Base-by-base conservation (phyloP, 37 sponge, comb jelly and placozoan genomes). In the Lycopodina hypogea region DNA sequence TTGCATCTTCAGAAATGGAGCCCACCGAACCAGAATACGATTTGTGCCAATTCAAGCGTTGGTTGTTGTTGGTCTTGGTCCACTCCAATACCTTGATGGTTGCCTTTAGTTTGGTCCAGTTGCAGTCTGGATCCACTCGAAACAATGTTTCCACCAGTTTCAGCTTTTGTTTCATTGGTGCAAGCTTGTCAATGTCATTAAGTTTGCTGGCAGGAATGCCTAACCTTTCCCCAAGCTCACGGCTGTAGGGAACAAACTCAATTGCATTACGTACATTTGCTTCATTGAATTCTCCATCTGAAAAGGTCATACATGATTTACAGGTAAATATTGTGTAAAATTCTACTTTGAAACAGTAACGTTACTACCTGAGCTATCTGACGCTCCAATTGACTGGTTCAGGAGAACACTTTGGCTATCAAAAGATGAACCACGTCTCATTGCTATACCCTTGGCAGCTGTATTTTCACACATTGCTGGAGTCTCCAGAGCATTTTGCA, bases 251-350 rank as follows among this genome's bases (percentile, higher is more conserved):
- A 65, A 65, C 35, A 11, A 32, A 3, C 30, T 15, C 66, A 65
- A 65, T 65, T 7, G 66, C 66, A 65, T 65, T 65, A 14, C 66
- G 66, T 3, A 65, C 66, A 65, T 33, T 65, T 32, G 66, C 66
- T 65, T 65, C 66, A 32, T 65, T 65, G 35, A 65, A 65, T 11
- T 65, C 66, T 32, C 18, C 35, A 14, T 34, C 66, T 65, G 66
- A 3, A 65, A 26, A 6, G 24, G 19, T n/a, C 17, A 65, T 30
- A 32, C 30, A 65, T 65, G 12, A 65, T 30, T 28, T 59, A 26
- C 12, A 59, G 6, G 12, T 59, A 59, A 28, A 59, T 6, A 8
- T 59, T 28, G n/a, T 59, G 12, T 59, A 17, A 26, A 17, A 59
- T 59, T 4, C n/a, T n/a, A n/a, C n/a, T n/a, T n/a, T n/a, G n/a